Percentiles rank a stretch among this genome's conserved stretches.
phyloP scores from a whole-genome alignment of 2,113 vertebrate species.

The Anguilla japonica region DNA sequence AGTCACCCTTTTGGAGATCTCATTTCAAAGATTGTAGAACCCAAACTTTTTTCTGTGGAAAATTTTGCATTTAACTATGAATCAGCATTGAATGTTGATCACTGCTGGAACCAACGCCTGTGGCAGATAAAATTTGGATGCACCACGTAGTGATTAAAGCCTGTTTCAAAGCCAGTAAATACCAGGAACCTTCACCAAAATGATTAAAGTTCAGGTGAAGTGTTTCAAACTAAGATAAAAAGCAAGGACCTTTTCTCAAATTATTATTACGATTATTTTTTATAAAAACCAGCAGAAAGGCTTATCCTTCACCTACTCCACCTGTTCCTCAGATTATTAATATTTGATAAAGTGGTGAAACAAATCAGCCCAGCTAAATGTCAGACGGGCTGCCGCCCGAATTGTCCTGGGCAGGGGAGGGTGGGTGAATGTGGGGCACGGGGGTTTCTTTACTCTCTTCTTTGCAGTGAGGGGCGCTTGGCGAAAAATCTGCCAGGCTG shows the following conservation, averaged over 20 bases:
- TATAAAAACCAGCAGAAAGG: background rate
- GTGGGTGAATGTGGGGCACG: too few species aligned
- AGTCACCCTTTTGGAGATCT: background rate
- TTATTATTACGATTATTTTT: too few species aligned
- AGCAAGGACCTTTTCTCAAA: background rate
- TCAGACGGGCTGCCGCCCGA: background rate
- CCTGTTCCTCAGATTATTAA: slow-evolving; percentile 5
- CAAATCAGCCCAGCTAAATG: background rate
- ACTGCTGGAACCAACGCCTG: background rate
- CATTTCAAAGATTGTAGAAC: background rate
- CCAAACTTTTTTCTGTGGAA: background rate
- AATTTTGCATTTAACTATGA: background rate
- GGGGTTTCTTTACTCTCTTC: background rate
- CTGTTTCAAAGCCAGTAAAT: background rate
- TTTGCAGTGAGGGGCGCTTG: background rate
- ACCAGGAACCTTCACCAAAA: background rate
- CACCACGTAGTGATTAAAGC: background rate
- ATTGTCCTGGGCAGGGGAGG: background rate
- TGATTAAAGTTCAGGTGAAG: background rate
- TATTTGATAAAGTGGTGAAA: slow-evolving; percentile 2
- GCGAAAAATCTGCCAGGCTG: background rate
- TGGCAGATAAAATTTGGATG: background rate
- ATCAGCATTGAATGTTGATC: background rate
- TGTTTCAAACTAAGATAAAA: background rate
- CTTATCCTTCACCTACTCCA: background rate